A percentile compares a stretch with the other conserved stretches of the same genome.
Evolutionary conservation across 1,140 invertebrate species (phyloP).

Genomic region (Armadillidium nasatum): DNA sequence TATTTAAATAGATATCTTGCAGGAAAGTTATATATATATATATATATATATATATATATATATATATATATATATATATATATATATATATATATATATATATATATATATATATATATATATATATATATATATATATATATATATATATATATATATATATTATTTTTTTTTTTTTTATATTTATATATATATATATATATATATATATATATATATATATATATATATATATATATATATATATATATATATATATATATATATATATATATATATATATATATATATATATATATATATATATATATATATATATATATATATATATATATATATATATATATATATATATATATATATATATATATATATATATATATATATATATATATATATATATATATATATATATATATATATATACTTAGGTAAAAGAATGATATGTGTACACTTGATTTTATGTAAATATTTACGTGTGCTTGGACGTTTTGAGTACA

Average conservation of each 20-base stretch:
- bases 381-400: slow-evolving; percentile 13
- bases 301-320: slow-evolving; percentile 1
- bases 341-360: slow-evolving; percentile 12
- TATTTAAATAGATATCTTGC: no score
- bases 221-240: background rate
- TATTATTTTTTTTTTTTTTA: background rate
- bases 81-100: no score
- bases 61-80: no score
- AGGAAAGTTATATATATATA: no score
- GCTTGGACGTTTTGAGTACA: no score
- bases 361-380: background rate
- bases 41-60: no score
- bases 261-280: slow-evolving; percentile 6
- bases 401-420: slow-evolving; percentile 6
- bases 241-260: background rate
- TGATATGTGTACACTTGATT: background rate
- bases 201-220: background rate
- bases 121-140: no score
- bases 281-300: slow-evolving; percentile 6
- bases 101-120: no score
- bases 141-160: background rate
- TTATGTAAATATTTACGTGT: no score
- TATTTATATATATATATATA: background rate
- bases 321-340: slow-evolving; percentile 7
- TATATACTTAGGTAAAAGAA: background rate